These are phyloP conservation scores for Otolemur garnettii DNA, from an alignment of 2,113 vertebrate genomes.

Conservation along the genomic window DNA sequence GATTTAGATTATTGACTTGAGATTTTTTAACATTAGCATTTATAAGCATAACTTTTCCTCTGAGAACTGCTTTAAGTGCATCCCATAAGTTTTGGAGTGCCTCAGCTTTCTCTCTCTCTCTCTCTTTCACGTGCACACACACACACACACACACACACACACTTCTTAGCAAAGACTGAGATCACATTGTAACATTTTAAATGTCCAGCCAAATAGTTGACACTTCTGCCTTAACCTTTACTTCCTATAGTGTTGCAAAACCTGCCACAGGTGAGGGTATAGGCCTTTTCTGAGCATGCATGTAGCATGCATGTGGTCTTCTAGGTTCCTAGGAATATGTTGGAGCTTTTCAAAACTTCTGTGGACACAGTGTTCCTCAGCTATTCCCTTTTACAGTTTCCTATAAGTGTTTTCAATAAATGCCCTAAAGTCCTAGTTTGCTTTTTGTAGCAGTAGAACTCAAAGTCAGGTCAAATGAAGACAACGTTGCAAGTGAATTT, in stretches of 20 bases:
- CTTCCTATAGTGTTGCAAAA: background rate
- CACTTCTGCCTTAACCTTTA: background rate
- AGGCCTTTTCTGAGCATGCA: too few relatives aligned
- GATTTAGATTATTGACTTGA: background rate
- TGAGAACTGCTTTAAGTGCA: background rate
- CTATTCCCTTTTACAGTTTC: background rate
- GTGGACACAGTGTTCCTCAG: too few relatives aligned
- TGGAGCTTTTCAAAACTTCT: background rate
- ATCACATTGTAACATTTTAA: background rate
- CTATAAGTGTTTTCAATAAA: background rate
- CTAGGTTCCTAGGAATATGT: background rate
- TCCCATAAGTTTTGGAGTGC: background rate
- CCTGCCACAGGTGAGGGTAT: background rate
- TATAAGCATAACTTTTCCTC: background rate
- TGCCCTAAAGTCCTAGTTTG: too few relatives aligned
- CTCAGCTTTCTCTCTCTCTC: too few relatives aligned
- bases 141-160: background rate
- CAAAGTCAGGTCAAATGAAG: background rate
- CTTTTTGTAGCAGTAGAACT: background rate
- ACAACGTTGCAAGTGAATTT: background rate
- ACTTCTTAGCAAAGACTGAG: background rate
- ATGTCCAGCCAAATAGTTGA: background rate
- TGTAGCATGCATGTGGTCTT: fast-evolving
- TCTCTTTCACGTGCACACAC: background rate
- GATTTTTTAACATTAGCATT: background rate